phyloP scores from a whole-genome alignment of 2,113 vertebrate species.

The Microtus pennsylvanicus region DNA sequence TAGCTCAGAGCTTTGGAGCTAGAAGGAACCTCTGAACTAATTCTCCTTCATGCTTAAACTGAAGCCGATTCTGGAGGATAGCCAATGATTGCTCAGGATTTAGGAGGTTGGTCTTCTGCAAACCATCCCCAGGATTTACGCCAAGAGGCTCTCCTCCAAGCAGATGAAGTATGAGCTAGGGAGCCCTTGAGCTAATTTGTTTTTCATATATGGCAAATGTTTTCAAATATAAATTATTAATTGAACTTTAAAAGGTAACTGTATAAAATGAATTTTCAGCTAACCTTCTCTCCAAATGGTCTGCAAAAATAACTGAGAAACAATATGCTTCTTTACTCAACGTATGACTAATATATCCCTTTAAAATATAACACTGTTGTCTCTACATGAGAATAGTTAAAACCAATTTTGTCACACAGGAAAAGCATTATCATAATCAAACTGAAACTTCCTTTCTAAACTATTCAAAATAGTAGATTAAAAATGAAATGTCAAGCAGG shows the following conservation, averaged over 20 bases:
- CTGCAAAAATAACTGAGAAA: conserved; percentile 10
- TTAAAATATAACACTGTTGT: not conserved
- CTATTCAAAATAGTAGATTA: conserved; percentile 21
- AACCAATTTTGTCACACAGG: conserved; percentile 19
- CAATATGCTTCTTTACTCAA: conserved; percentile 25
- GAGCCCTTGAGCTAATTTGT: conserved; percentile 73
- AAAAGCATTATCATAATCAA: not conserved
- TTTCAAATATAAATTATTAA: conserved; percentile 76
- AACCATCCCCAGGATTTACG: conserved; percentile 36
- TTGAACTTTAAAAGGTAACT: conserved; percentile 70
- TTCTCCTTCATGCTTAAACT: conserved; percentile 76
- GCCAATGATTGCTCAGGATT: conserved; percentile 69
- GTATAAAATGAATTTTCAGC: conserved; percentile 52
- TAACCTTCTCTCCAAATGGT: conserved; percentile 39
- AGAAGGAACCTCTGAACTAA: conserved; percentile 64
- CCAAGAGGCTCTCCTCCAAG: conserved; percentile 60
- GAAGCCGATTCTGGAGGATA: conserved; percentile 64
- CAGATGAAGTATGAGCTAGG: conserved; percentile 31
- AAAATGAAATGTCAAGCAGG: not conserved
- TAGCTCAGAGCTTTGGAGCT: conserved; percentile 62
- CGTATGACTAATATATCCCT: not conserved
- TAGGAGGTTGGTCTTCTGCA: conserved; percentile 67
- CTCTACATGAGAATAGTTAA: not conserved
- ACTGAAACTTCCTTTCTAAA: not conserved
- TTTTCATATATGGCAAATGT: conserved; percentile 67